A percentile compares a stretch with the other conserved stretches of the same genome.
Evolutionary conservation across 1,140 invertebrate genomes (phyloP).

Genomic region (Phenacoccus solenopsis): DNA sequence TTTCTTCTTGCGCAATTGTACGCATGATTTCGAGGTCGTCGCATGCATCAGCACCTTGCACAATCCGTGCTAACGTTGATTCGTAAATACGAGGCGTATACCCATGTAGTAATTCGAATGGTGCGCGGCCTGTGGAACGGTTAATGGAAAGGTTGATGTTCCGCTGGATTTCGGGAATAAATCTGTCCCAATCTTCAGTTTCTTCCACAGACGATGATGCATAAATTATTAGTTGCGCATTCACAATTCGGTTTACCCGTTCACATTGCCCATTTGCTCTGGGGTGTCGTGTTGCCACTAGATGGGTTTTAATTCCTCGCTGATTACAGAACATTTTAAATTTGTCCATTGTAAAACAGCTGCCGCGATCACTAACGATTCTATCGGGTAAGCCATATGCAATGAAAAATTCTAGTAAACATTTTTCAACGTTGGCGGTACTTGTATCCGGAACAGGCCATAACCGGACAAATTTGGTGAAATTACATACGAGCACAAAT

Average conservation of each 20-base stretch:
- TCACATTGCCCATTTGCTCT: conserved; percentile 11
- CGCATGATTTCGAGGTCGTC: neutral
- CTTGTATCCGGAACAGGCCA: neutral
- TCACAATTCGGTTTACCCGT: neutral
- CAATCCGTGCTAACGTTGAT: neutral
- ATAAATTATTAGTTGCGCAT: neutral
- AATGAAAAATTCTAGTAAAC: neutral
- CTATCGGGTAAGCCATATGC: neutral
- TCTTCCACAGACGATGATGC: neutral
- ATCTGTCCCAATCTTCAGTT: neutral
- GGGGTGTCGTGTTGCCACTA: neutral
- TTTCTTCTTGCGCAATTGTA: neutral
- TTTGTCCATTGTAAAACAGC: neutral
- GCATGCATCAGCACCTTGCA: no score
- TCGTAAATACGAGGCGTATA: neutral
- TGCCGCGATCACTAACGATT: neutral
- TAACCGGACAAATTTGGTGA: neutral
- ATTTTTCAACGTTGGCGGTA: neutral
- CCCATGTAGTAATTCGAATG: conserved; percentile 10
- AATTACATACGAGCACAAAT: neutral
- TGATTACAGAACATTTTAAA: neutral
- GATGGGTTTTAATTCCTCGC: neutral
- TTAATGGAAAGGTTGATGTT: neutral
- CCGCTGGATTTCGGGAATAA: neutral
- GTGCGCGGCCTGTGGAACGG: neutral